Base-by-base conservation (phyloP, 2,113 vertebrate genomes). In the Gadus chalcogrammus region DNA sequence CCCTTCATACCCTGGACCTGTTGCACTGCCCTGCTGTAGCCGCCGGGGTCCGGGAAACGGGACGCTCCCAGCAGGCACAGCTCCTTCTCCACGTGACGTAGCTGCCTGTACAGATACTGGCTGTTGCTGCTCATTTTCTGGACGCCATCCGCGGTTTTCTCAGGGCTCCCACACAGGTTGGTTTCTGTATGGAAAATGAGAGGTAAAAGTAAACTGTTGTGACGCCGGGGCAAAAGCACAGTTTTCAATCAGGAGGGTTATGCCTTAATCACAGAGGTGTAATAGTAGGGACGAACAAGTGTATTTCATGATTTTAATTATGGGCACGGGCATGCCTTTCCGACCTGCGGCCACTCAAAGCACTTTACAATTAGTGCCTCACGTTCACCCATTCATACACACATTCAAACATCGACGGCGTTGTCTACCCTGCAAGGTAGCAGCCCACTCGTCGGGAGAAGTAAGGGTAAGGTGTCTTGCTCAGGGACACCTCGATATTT, bases 1-100 rank as follows among this genome's bases (percentile, higher is more conserved):
- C 78, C 82, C 69, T 95, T 98, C 91, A 98, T 93, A 63, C 90
- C 89, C 59, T 92, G 92, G 55, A 99, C 91, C 76, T 97, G 94
- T 31, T 66, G 71, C 81, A 98, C 83, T 17, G 95, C 94, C 78
- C 79, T 89, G 72, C 79, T 75, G 71, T 93, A 95, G 84, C 90
- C 93, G 65, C 94, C 90, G 16, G 77, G 75, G 64, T 89, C 84
- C 18, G 91, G 88, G 77, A 95, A 97, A 68, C 86, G 86, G 1
- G 80, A 81, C 0, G 94, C 86, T 15, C 93, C 94, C 72, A 96
- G 73, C 75, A 96, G 85, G 79, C 74, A 81, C 71, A 96, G 82
- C 70, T 93, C 93, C 73, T 90, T 91, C 82, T 97, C 93, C 42
- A 98, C 67, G 0, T 89, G 93, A 79, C 92, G 92, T 63, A 99